Base-by-base conservation (phyloP, 2,888 invertebrate species). In the Heteropelma amictum region DNA sequence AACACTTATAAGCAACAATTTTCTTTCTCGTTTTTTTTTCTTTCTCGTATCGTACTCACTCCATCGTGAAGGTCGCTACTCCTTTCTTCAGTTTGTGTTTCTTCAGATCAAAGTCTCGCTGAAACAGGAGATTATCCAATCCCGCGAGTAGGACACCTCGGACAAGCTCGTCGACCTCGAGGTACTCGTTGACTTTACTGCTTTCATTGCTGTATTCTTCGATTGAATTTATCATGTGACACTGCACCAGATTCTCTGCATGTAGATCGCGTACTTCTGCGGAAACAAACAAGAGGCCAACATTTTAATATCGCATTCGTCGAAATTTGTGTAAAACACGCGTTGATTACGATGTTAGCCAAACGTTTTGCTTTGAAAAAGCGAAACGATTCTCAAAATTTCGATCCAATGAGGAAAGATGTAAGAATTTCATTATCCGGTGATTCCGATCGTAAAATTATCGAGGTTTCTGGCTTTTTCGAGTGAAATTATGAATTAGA, bases 131-230 rank as follows among this genome's bases (percentile, higher is more conserved):
- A 0, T 91, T 89, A 78, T 93, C 92, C 7, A 92, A 89, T 0
- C 93, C 93, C 0, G 93, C 91, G 19, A 93, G 84, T 8, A 94
- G 79, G 0, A 92, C 89, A 0, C 91, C 93, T 26, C 91, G 89
- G 0, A 91, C 90, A 51, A 94, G 79, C 81, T 93, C 93, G 72
- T 92, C 92, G 4, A 91, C 88, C 30, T 90, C 89, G 0, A 92
- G 91, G 85, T 90, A 91, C 10, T 90, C 85, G 80, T 92, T 91
- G 70, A 91, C 82, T 1, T 89, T 14, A 26, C 68, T 89, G 0
- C 87, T 79, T 0, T 84, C 74, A 30, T 90, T 87, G 3, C 72
- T 42, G 23, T 54, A 71, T 26, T 76, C 23, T 3, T 68, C 10
- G 0, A 82, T 69, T 0, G 77, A 72, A 0, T 85, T 84, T 33